A percentile compares a stretch with the other conserved stretches of the same genome.
These are phyloP conservation scores for Dermolepida albohirtum DNA, from an alignment of 2,888 invertebrate genomes.

Conservation along the genomic window DNA sequence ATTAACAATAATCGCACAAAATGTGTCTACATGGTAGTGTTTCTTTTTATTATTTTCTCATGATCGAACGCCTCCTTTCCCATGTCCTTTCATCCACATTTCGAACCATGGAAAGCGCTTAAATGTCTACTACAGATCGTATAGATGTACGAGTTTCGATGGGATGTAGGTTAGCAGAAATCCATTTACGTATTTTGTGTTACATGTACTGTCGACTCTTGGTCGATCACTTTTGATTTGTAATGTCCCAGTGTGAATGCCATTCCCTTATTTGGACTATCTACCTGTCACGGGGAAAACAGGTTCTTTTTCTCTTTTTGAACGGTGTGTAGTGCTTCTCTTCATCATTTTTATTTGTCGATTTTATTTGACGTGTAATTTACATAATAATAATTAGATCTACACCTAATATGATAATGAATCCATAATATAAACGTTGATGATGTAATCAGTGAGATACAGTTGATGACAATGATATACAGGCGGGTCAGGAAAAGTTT, in stretches of 20 bases:
- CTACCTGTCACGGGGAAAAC: constrained; percentile 1
- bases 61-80: not conserved
- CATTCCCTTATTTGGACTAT: constrained; percentile 10
- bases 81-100: not conserved
- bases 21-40: not conserved
- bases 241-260: constrained; percentile 11
- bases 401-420: no score
- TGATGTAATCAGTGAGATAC: no score
- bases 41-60: constrained; percentile 11
- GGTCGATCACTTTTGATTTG: constrained; percentile 18
- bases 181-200: constrained; percentile 3
- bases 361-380: no score
- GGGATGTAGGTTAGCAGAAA: constrained; percentile 19
- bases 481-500: no score
- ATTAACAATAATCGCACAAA: constrained; percentile 9
- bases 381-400: no score
- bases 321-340: no score
- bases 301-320: not conserved
- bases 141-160: no score
- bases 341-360: no score
- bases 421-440: no score
- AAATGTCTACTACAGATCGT: not conserved
- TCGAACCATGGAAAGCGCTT: not conserved
- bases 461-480: no score
- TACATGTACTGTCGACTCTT: constrained; percentile 4